Conservation (phyloP, 2,888 invertebrate genomes). For the Drymonia ruficornis region DNA sequence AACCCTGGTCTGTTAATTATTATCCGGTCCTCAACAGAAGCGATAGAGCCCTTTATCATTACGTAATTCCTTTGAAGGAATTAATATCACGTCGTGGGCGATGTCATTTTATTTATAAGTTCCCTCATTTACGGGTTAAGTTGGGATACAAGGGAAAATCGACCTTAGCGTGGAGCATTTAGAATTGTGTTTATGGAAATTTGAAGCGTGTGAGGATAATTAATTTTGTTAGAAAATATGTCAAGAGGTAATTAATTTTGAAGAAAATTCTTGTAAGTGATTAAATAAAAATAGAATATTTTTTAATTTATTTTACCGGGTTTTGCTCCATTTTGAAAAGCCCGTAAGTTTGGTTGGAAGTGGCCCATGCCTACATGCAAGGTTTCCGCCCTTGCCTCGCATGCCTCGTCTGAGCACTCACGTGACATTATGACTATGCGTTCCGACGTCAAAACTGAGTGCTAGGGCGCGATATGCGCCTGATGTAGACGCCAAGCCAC, state of each 20-base stretch:
- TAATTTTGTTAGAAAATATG: constrained; percentile 2
- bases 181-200: background rate
- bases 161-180: accelerated
- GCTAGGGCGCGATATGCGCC: no score
- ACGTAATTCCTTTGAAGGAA: constrained; percentile 26
- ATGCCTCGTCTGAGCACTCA: no score
- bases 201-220: background rate
- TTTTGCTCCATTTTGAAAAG: no score
- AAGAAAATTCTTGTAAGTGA: no score
- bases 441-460: no score
- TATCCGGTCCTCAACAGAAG: constrained; percentile 28
- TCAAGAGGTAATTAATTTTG: constrained; percentile 3
- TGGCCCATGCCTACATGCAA: no score
- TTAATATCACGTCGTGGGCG: constrained; percentile 30
- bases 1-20: constrained; percentile 35
- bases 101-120: constrained; percentile 18
- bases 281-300: no score
- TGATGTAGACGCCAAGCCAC: no score
- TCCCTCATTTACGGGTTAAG: background rate
- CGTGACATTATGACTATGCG: no score
- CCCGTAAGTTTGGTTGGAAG: no score
- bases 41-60: constrained; percentile 25
- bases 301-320: no score
- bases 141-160: background rate
- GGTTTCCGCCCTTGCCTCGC: no score